Base-by-base conservation (phyloP, 2,888 invertebrate genomes). In the Apoda limacodes region DNA sequence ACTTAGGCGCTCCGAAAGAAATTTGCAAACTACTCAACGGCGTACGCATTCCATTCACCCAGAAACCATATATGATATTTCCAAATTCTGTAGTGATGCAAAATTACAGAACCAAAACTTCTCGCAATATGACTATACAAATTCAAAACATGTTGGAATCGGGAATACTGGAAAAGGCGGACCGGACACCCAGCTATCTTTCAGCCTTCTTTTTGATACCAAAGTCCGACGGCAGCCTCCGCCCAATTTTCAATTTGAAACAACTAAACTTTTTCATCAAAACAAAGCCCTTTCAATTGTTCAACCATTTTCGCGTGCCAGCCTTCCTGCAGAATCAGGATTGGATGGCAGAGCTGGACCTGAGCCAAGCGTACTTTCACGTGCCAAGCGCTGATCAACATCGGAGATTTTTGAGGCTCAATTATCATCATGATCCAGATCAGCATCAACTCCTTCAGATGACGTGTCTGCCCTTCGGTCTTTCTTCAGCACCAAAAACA, bases 361-460 rank as follows among this genome's bases (percentile, higher is more conserved):
- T 43, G 12, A 32, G 28, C 19, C 41, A 45, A 12, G 43, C 45
- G 1, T 42, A 44, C 22, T 46, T 42, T 25, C 46, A 46, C 21
- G n/a, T 44, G 3, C 38, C 41, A 1, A 33, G 40, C 3, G 20
- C 26, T 1, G 9, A 14, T 5, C 14, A 25, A 3, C 42, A 47
- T 17, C 37, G 41, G 12, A 12, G 40, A 4, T 45, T 45, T 17
- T 29, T 44, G 23, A 26, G 37, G 13, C 14, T 41, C n/a, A 33
- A 13, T 15, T 42, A 40, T 30, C n/a, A n/a, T n/a, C n/a, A n/a
- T n/a, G n/a, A n/a, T n/a, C n/a, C n/a, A n/a, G n/a, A n/a, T n/a
- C 9, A 34, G 4, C 9, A 17, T 9, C 4, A 25, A 5, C 7
- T 25, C 5, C 15, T 13, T 3, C 26, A 17, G 11, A 24, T 25